Evolutionary conservation across 2,797 vertebrate genomes (phyloP).

Genomic region (Leucoraja ocellata): DNA sequence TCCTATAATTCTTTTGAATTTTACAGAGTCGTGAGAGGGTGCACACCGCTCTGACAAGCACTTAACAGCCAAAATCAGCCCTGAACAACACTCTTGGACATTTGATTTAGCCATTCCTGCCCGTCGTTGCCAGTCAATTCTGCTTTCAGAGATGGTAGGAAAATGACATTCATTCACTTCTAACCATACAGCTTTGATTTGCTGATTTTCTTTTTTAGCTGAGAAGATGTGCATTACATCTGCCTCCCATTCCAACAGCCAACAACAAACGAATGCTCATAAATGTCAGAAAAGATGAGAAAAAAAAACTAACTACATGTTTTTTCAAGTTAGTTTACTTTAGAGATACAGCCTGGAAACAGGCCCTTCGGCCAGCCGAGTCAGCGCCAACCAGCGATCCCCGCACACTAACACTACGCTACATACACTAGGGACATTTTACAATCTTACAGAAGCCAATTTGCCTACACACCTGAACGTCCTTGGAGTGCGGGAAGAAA

Average conservation of each 20-base stretch:
- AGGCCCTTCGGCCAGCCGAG: too few species aligned
- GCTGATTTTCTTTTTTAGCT: conserved; percentile 43
- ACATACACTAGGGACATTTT: too few species aligned
- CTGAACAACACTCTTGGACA: conserved; percentile 60
- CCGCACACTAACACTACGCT: too few species aligned
- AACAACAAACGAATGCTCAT: background rate
- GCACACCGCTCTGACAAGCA: conserved; percentile 67
- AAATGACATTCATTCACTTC: conserved; percentile 49
- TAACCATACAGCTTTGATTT: conserved; percentile 47
- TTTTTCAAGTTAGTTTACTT: too few species aligned
- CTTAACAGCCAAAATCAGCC: conserved; percentile 70
- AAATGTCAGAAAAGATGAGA: background rate
- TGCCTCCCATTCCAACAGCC: conserved; percentile 41
- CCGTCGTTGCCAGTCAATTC: conserved; percentile 53
- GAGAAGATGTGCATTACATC: conserved; percentile 44
- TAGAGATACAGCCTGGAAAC: too few species aligned
- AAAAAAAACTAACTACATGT: background rate
- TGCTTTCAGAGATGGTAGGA: conserved; percentile 44
- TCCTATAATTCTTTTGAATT: conserved; percentile 73
- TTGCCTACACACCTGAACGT: too few species aligned
- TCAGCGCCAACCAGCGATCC: too few species aligned
- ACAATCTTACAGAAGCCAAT: too few species aligned
- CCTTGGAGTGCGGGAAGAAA: too few species aligned
- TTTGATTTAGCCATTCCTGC: conserved; percentile 60
- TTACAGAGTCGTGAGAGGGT: conserved; percentile 67